Evolutionary conservation across 2,113 vertebrate species (phyloP).

Genomic region (Cranoglanis bouderius): DNA sequence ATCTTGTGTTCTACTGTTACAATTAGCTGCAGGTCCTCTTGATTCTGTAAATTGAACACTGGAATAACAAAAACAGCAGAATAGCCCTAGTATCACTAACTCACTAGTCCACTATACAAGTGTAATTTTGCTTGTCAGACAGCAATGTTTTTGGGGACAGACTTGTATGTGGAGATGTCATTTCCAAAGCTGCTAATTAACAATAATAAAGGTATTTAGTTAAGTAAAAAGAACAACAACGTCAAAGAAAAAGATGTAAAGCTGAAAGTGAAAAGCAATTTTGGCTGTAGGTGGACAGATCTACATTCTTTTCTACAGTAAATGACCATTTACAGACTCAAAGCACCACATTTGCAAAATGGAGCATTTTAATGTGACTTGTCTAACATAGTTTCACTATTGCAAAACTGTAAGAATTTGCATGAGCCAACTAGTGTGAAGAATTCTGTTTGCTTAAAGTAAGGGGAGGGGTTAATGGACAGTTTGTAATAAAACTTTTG

Average conservation of each 20-base stretch:
- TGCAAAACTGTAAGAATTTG: background rate
- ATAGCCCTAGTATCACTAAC: background rate
- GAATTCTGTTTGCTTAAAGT: background rate
- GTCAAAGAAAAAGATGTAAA: background rate
- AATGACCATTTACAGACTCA: background rate
- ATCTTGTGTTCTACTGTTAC: background rate
- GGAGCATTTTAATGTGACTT: background rate
- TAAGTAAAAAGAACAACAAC: background rate
- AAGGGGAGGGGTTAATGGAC: background rate
- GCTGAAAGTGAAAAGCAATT: background rate
- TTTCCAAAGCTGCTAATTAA: background rate
- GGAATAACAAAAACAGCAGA: background rate
- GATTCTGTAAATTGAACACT: background rate
- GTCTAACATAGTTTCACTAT: background rate
- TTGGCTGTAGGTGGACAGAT: constrained; percentile 7
- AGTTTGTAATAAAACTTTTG: background rate
- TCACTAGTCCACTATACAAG: background rate
- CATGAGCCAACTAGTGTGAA: background rate
- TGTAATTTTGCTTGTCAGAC: background rate
- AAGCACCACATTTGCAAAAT: background rate
- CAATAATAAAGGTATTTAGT: background rate
- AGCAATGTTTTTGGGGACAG: background rate
- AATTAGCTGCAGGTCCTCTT: background rate
- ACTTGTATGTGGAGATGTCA: background rate
- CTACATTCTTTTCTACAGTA: background rate